Conservation (phyloP, 2,113 vertebrate genomes). For the Paramormyrops kingsleyae region DNA sequence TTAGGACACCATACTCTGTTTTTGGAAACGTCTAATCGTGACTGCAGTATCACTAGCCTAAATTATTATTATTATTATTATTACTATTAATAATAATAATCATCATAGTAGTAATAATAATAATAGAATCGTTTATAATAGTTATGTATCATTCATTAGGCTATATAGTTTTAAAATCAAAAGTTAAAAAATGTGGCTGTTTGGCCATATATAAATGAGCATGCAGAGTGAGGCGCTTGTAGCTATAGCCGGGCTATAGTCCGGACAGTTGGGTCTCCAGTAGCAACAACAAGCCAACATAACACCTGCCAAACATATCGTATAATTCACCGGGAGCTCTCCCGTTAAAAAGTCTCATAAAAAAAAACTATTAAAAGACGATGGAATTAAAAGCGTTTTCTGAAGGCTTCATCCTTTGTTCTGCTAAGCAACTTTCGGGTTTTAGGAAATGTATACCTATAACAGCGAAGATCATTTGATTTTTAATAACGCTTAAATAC, state of each 20-base stretch:
- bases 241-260: slow-evolving; percentile 18
- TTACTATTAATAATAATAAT: not conserved
- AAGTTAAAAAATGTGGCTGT: not conserved
- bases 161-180: not conserved
- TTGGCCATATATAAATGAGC: not conserved
- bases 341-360: slow-evolving; percentile 32
- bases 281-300: slow-evolving; percentile 59
- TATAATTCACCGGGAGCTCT: slow-evolving; percentile 40
- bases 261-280: slow-evolving; percentile 46
- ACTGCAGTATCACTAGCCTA: not conserved
- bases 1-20: not conserved
- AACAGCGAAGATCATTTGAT: not conserved
- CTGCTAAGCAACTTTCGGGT: slow-evolving; percentile 7
- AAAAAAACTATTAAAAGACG: slow-evolving; percentile 22
- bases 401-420: not conserved
- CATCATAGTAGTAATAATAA: not conserved
- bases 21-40: not conserved
- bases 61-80: not conserved
- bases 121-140: not conserved
- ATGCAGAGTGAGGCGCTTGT: slow-evolving; percentile 14
- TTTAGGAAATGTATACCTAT: not conserved
- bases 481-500: not conserved
- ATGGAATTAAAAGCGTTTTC: not conserved
- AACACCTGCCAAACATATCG: slow-evolving; percentile 43
- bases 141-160: not conserved